Evolutionary conservation across 2,113 vertebrate species (phyloP).

Genomic region (Zapornia atra): DNA sequence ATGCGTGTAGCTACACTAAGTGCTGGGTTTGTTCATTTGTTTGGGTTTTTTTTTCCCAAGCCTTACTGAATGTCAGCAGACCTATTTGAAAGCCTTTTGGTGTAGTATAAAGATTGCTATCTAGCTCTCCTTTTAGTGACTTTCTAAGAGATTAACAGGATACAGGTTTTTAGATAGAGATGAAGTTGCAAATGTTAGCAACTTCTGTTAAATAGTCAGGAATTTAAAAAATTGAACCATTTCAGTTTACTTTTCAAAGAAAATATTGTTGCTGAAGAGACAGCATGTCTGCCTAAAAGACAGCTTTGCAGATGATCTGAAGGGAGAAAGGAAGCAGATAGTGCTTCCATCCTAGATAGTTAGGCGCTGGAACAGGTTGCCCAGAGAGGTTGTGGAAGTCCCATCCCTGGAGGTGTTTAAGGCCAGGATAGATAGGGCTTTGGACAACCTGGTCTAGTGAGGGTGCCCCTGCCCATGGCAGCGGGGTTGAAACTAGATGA

Average conservation of each 20-base stretch:
- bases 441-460: too few relatives aligned
- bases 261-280: neutral
- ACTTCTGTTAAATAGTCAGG: neutral
- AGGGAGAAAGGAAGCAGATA: too few relatives aligned
- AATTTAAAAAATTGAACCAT: neutral
- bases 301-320: neutral
- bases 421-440: too few relatives aligned
- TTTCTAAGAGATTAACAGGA: neutral
- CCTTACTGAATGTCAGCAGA: neutral
- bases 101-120: neutral
- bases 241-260: neutral
- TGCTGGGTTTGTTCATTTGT: rapidly evolving
- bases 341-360: too few relatives aligned
- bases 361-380: too few relatives aligned
- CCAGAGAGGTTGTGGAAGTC: too few relatives aligned
- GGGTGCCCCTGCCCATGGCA: too few relatives aligned
- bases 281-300: neutral
- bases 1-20: neutral
- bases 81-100: neutral
- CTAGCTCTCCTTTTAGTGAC: neutral
- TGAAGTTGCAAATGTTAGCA: neutral
- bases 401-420: too few relatives aligned
- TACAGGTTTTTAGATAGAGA: neutral
- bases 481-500: too few relatives aligned
- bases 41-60: neutral